These are phyloP conservation scores for Typhlomys cinereus DNA, from an alignment of 2,113 vertebrate genomes.

Conservation along the genomic window DNA sequence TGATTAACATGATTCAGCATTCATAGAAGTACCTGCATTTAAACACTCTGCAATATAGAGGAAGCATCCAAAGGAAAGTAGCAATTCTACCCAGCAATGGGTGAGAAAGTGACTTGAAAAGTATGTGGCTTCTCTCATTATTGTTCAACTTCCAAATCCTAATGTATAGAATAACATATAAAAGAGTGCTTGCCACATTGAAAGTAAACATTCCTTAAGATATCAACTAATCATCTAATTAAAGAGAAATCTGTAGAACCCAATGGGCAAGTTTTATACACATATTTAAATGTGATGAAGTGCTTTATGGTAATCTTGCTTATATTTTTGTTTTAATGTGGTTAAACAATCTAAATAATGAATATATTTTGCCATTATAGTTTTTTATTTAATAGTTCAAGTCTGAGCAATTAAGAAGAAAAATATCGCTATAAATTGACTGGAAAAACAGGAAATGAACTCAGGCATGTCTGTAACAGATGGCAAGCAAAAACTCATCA, in stretches of 20 bases:
- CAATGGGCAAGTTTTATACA: not conserved
- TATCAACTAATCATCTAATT: not conserved
- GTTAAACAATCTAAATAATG: constrained; percentile 51
- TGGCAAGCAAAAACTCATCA: constrained; percentile 71
- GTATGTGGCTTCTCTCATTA: not conserved
- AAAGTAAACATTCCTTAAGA: not conserved
- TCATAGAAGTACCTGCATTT: not conserved
- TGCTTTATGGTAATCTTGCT: constrained; percentile 5
- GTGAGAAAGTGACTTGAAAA: not conserved
- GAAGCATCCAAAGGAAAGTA: not conserved
- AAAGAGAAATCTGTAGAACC: constrained; percentile 8
- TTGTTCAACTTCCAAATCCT: not conserved
- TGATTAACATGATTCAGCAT: not conserved
- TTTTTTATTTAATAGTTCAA: constrained; percentile 62
- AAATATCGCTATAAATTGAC: constrained; percentile 68
- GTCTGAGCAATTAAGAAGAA: constrained; percentile 66
- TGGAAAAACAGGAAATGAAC: constrained; percentile 68
- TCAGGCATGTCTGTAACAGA: constrained; percentile 71
- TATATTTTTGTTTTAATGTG: constrained; percentile 51
- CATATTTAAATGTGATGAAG: constrained; percentile 32
- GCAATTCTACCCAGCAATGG: not conserved
- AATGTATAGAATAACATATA: not conserved
- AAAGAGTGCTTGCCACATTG: not conserved
- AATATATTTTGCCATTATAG: constrained; percentile 42
- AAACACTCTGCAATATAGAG: not conserved